Base-by-base conservation (phyloP, 2,113 vertebrate genomes). In the Leiothrix lutea region DNA sequence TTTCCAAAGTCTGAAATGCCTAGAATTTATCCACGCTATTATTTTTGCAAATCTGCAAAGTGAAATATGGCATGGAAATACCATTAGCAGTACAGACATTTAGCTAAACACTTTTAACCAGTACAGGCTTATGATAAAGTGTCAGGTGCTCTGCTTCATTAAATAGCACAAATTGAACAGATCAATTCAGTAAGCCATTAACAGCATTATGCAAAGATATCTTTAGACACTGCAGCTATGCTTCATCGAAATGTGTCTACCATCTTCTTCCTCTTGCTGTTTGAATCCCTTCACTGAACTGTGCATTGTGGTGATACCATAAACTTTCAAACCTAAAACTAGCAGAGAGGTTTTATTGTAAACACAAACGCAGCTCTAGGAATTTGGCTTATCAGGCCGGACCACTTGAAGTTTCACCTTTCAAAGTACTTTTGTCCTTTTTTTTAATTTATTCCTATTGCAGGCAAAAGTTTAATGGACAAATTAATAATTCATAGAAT, bases 401-500 rank as follows among this genome's bases (percentile, higher is more conserved):
- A 74, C 11, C 42, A 47, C 84, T 86, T 74, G 26, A 92, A 79
- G 56, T 86, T 57, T 95, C 44, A 47, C 40, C 25, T 88, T 81
- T 94, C 81, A 62, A 33, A 73, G 48, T 80, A 38, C 80, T 87
- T 87, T 40, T 95, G 53, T n/a, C 23, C 20, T 69, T 33, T 78
- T 33, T 78, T 83, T 65, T 54, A 26, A 28, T 45, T 53, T 80
- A 36, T 73, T 95, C 40, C 35, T 35, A 21, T 83, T 74, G 66
- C 85, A 94, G 80, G 47, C 25, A 57, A 50, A 94, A 84, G n/a
- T 36, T 6, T 86, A 91, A 86, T 56, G 86, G 75, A 9, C 24
- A 86, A 96, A 95, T 96, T 97, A 97, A 97, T 94, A 80, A 96
- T 95, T 95, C 57, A 95, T 83, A 53, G 72, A 95, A 45, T 58